Percentiles rank a stretch among this genome's conserved stretches.
Conservation (phyloP, 2,797 vertebrate species). For the Urophycis tenuis region DNA sequence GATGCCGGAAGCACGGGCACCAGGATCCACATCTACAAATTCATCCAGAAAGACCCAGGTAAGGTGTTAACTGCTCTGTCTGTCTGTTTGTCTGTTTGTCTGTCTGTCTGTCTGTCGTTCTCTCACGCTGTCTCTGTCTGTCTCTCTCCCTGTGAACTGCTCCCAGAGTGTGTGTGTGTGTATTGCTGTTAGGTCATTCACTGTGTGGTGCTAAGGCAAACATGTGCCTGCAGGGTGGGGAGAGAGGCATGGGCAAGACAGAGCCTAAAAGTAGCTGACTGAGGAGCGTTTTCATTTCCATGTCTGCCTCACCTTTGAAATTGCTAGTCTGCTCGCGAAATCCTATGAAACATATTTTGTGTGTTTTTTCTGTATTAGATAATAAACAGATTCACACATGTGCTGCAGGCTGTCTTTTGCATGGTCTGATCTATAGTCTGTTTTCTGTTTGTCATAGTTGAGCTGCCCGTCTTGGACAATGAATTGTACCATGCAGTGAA, state of each 20-base stretch:
- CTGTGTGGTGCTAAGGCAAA: constrained; percentile 59
- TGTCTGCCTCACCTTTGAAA: constrained; percentile 48
- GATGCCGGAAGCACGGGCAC: constrained; percentile 97
- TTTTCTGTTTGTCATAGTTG: constrained; percentile 65
- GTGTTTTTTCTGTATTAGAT: background rate
- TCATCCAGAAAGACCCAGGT: constrained; percentile 90
- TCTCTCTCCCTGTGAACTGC: constrained; percentile 40
- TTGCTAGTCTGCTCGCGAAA: constrained; percentile 2
- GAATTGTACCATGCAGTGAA: constrained; percentile 96
- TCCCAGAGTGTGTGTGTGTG: constrained; percentile 39
- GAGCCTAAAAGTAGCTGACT: constrained; percentile 49
- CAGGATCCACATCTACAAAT: constrained; percentile 94
- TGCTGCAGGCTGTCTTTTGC: constrained; percentile 16
- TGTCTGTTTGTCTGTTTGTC: constrained; percentile 13
- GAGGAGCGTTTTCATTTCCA: constrained; percentile 45
- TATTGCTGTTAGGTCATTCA: constrained; percentile 55
- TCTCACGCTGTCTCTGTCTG: constrained; percentile 4
- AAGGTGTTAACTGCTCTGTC: constrained; percentile 34
- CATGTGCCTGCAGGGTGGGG: constrained; percentile 35
- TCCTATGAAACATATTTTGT: background rate
- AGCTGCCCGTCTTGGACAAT: constrained; percentile 84
- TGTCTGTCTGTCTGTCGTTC: constrained; percentile 30
- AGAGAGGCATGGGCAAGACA: constrained; percentile 32
- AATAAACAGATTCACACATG: background rate
- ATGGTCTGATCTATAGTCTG: constrained; percentile 20